phyloP scores from a whole-genome alignment of 2,888 invertebrate species.

The Dermolepida albohirtum region DNA sequence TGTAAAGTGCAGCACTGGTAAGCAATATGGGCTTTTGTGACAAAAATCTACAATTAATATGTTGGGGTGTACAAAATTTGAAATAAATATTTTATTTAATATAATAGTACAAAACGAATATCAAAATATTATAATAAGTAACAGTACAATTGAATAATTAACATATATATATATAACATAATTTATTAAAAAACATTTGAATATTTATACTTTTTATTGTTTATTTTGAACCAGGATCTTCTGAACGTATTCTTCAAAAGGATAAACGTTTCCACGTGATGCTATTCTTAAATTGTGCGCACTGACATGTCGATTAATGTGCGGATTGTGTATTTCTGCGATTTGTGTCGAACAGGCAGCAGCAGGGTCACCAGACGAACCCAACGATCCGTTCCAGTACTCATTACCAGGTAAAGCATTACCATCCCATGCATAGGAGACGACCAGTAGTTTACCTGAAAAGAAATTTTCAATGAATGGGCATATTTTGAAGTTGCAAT shows the following conservation, averaged over 20 bases:
- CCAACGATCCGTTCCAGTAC: slow-evolving; percentile 73
- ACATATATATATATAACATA: too few species aligned
- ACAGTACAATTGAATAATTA: too few species aligned
- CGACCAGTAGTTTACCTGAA: slow-evolving; percentile 67
- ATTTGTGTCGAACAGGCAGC: slow-evolving; percentile 74
- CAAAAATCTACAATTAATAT: too few species aligned
- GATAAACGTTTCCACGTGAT: slow-evolving; percentile 54
- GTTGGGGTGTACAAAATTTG: too few species aligned
- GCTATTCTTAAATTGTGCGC: slow-evolving; percentile 69
- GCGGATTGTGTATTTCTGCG: slow-evolving; percentile 72
- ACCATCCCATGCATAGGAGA: slow-evolving; percentile 80
- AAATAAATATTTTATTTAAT: too few species aligned
- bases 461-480: background rate
- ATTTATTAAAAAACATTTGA: too few species aligned
- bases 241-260: slow-evolving; percentile 49
- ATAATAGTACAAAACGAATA: too few species aligned
- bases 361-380: slow-evolving; percentile 72
- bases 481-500: background rate
- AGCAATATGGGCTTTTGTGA: too few species aligned
- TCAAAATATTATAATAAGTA: too few species aligned
- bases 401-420: slow-evolving; percentile 81
- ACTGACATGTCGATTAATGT: slow-evolving; percentile 68
- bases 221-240: background rate
- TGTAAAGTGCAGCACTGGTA: too few species aligned
- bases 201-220: too few species aligned